These are phyloP conservation scores for Psophia crepitans DNA, from an alignment of 2,113 vertebrate genomes.

Conservation along the genomic window DNA sequence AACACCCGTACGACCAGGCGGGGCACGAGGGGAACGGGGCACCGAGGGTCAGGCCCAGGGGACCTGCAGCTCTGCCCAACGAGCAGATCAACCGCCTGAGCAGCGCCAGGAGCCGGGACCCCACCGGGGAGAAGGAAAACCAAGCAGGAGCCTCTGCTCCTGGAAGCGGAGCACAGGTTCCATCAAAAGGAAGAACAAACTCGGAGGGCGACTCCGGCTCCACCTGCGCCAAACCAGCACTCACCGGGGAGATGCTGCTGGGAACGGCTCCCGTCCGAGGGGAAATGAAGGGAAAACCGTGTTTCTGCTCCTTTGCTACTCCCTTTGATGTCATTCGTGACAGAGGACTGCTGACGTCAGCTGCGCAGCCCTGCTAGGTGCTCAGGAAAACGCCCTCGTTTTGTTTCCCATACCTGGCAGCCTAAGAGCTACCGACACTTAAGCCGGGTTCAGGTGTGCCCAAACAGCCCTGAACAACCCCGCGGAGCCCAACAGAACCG, in stretches of 20 bases:
- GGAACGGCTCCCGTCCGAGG: background rate
- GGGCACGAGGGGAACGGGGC: background rate
- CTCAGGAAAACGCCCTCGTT: background rate
- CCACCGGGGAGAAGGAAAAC: background rate
- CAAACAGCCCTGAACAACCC: background rate
- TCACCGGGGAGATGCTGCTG: background rate
- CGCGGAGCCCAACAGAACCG: background rate
- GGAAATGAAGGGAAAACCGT: background rate
- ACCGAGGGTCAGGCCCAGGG: background rate
- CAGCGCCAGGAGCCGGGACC: background rate
- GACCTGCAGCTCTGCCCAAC: background rate
- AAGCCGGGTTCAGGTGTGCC: background rate
- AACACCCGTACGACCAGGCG: accelerated
- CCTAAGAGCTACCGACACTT: background rate
- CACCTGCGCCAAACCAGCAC: background rate
- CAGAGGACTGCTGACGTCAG: background rate
- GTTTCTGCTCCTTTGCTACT: background rate
- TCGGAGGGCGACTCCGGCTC: background rate
- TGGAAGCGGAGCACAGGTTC: background rate
- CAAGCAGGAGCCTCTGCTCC: background rate
- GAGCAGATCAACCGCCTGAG: background rate
- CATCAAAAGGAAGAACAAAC: background rate
- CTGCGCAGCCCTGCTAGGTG: background rate
- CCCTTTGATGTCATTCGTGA: background rate
- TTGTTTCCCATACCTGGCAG: background rate